Evolutionary conservation across 2,113 vertebrate genomes (phyloP), one percentile per base, ranked within the genome.

Genomic region (Hepsetus odoe): DNA sequence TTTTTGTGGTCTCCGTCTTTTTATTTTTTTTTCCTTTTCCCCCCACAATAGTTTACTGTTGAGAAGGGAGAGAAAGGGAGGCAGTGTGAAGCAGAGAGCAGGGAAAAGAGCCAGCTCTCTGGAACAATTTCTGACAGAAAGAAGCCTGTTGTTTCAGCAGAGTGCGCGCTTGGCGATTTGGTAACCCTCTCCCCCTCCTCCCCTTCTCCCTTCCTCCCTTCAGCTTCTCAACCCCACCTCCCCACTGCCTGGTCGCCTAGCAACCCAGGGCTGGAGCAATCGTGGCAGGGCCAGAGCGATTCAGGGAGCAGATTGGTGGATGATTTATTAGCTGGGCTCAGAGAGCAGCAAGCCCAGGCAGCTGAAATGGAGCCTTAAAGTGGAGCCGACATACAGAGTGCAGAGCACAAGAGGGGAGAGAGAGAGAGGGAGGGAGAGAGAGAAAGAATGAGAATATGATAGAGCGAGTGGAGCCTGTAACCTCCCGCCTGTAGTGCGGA

Each of bases 271-370:
- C 91, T 88, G 85, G 94, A 94, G 95, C 95, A 92, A 89, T 94
- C 85, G 87, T 90, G 87, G 92, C 88, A 79, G 89, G 91, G 94
- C 93, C 93, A 90, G 91, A 90, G 92, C 91, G 80, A 95, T 94
- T 94, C 93, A 87, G 88, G 78, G 91, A 93, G 93, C 93, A 92
- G 94, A 94, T 92, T 92, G 93, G 93, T 81, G 92, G 93, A 90
- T 96, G 96, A 97, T 96, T 96, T 97, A 97, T 96, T 92, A 90
- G 93, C 85, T 78, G 90, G 92, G 92, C 92, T 90, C 72, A 73
- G 87, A 92, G 93, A 89, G 87, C 83, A 84, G 92, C 85, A 93
- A 94, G 91, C 89, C 89, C 86, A 72, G 88, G 92, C 92, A 94
- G 93, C 92, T 93, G 93, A 93, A 92, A 93, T 87, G 88, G 91